Evolutionary conservation across 2,888 invertebrate genomes (phyloP).

Genomic region (Polia nebulosa): DNA sequence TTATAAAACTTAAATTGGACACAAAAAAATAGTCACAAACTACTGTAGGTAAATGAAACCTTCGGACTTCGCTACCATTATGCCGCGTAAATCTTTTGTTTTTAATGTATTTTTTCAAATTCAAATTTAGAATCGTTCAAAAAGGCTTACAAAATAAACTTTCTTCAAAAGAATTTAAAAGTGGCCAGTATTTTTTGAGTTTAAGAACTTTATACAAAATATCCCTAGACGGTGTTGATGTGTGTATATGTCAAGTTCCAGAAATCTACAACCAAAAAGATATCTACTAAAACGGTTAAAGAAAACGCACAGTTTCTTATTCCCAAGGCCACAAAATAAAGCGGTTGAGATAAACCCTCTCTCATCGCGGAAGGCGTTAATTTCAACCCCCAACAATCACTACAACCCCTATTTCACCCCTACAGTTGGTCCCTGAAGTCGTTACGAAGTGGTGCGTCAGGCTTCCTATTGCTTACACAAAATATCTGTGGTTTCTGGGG

Average conservation of each 20-base stretch:
- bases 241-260: neutral
- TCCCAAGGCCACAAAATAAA: constrained; percentile 21
- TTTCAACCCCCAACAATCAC: constrained; percentile 32
- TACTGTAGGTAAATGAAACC: no score
- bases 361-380: constrained; percentile 34
- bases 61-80: no score
- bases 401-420: constrained; percentile 9
- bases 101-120: no score
- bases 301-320: neutral
- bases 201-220: no score
- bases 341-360: constrained; percentile 28
- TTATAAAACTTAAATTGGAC: no score
- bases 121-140: no score
- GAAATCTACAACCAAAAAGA: neutral
- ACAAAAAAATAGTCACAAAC: no score
- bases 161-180: no score
- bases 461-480: constrained; percentile 19
- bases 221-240: no score
- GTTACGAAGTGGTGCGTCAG: constrained; percentile 11
- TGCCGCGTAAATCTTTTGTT: no score
- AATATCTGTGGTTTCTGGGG: constrained; percentile 16
- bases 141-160: no score
- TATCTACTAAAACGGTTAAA: constrained; percentile 3
- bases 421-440: constrained; percentile 37
- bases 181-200: no score